Evolutionary conservation across 2,888 invertebrate genomes (phyloP).

Genomic region (Strigamia maritima): DNA sequence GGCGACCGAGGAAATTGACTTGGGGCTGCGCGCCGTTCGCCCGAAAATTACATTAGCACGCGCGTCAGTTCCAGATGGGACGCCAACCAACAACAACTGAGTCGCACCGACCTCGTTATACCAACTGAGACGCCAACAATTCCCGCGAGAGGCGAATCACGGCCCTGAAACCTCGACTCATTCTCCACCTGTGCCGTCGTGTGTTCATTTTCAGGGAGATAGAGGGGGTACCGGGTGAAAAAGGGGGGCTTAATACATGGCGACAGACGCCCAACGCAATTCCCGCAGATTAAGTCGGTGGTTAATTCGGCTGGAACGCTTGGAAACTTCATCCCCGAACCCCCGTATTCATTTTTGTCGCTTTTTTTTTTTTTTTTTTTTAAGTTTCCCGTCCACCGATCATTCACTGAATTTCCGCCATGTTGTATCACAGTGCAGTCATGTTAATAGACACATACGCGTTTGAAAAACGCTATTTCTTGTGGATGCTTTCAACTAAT

Average conservation of each 20-base stretch:
- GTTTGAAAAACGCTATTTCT: too few relatives aligned
- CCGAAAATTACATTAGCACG: slow-evolving; percentile 23
- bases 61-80: slow-evolving; percentile 23
- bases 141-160: slow-evolving; percentile 7
- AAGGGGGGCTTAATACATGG: neutral
- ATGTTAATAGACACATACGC: too few relatives aligned
- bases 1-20: slow-evolving; percentile 16
- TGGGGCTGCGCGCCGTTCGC: slow-evolving; percentile 23
- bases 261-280: neutral
- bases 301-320: slow-evolving; percentile 12
- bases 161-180: neutral
- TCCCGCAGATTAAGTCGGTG: neutral
- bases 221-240: neutral
- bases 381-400: too few relatives aligned
- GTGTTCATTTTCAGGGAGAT: neutral
- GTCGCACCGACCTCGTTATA: neutral
- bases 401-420: too few relatives aligned
- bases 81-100: slow-evolving; percentile 23
- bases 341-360: neutral
- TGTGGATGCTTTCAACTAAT: too few relatives aligned
- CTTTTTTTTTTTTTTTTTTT: too few relatives aligned
- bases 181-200: neutral
- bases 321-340: neutral
- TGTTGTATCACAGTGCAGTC: too few relatives aligned
- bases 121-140: neutral